Percentiles rank a stretch among this genome's conserved stretches.
Evolutionary conservation across 2,113 vertebrate genomes (phyloP).

Genomic region (Aptenodytes patagonicus): DNA sequence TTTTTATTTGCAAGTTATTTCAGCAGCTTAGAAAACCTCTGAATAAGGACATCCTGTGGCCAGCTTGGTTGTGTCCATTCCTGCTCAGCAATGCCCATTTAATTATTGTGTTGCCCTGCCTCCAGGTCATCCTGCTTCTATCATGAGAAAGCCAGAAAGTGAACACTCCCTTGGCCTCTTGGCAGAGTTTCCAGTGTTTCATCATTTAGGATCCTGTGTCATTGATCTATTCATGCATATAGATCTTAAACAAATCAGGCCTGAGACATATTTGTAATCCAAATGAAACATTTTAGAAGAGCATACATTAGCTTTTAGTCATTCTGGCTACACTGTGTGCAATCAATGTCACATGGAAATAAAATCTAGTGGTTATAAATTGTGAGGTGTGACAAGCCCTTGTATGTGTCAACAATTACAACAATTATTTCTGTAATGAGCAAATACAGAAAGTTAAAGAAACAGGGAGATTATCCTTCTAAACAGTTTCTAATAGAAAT

Average conservation of each 20-base stretch:
- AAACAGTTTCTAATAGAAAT: background rate
- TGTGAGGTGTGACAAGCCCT: background rate
- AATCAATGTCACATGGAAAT: background rate
- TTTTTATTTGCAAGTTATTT: background rate
- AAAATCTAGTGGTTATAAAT: background rate
- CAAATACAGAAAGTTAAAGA: background rate
- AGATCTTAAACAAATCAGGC: slow-evolving; percentile 9
- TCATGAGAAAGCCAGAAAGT: background rate
- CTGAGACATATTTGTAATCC: background rate
- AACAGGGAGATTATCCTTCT: background rate
- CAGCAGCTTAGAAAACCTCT: background rate
- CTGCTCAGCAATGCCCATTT: background rate
- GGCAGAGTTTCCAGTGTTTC: background rate
- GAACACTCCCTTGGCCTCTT: background rate
- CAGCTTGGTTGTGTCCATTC: background rate
- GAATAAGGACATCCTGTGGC: background rate
- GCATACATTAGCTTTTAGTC: background rate
- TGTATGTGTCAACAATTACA: background rate
- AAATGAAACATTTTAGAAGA: background rate
- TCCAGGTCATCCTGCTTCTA: background rate
- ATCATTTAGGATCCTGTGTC: slow-evolving; percentile 13
- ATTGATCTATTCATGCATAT: slow-evolving; percentile 2
- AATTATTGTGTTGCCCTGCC: background rate
- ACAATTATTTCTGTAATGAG: background rate
- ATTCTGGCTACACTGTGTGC: background rate